Conservation (phyloP, 2,113 vertebrate species). For the Conger conger region DNA sequence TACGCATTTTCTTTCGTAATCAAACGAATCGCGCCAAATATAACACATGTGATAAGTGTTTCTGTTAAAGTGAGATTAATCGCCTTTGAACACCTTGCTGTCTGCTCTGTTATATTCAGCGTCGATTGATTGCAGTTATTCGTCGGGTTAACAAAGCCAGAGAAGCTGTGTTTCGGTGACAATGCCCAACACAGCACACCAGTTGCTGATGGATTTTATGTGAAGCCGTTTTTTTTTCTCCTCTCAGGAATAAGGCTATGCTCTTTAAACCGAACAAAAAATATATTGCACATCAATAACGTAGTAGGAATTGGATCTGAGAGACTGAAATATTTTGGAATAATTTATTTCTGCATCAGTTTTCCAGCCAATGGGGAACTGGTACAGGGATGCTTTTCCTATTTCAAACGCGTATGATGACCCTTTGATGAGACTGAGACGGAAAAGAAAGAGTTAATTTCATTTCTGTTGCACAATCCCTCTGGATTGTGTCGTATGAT, state of each 20-base stretch:
- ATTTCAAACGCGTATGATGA: not conserved
- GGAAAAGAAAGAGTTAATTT: conserved; percentile 60
- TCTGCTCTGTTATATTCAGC: not conserved
- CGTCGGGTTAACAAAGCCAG: not conserved
- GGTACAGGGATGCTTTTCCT: not conserved
- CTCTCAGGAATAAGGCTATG: not conserved
- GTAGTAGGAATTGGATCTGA: not conserved
- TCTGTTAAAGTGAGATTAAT: not conserved
- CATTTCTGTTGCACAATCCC: conserved; percentile 54
- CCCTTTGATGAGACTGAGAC: not conserved
- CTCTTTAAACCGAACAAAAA: not conserved
- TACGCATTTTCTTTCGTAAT: not conserved
- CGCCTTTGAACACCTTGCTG: not conserved
- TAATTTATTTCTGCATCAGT: not conserved
- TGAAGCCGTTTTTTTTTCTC: not conserved
- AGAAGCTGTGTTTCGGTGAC: not conserved
- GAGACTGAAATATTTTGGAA: not conserved
- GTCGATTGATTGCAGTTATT: not conserved
- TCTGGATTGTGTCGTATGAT: conserved; percentile 52
- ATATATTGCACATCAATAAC: not conserved
- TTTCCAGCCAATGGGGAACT: not conserved
- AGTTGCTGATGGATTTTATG: not conserved
- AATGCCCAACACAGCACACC: not conserved
- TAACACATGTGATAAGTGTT: not conserved
- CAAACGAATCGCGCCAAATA: not conserved